Percentiles rank a stretch among this genome's conserved stretches.
Evolutionary conservation across 2,888 invertebrate species (phyloP).

Genomic region (Sialis lutaria): DNA sequence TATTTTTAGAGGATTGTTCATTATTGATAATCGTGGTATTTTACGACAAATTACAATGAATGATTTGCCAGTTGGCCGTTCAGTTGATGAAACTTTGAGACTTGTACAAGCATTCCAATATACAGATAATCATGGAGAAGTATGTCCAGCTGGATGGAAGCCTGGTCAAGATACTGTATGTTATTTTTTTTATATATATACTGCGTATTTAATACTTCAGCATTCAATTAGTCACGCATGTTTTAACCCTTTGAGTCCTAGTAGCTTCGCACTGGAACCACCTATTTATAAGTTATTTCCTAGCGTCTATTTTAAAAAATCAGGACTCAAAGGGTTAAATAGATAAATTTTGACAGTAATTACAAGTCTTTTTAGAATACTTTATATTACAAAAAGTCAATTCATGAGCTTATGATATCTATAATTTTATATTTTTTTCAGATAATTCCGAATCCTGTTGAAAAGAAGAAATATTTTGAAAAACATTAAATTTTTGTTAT

Average conservation of each 20-base stretch:
- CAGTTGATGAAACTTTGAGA: constrained; percentile 85
- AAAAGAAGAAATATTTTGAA: constrained; percentile 66
- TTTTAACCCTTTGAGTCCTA: too few relatives aligned
- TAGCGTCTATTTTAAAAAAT: too few relatives aligned
- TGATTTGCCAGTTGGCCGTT: constrained; percentile 83
- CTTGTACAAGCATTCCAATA: constrained; percentile 92
- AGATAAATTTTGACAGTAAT: background rate
- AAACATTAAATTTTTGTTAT: constrained; percentile 26
- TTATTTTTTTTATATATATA: constrained; percentile 9
- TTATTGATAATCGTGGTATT: constrained; percentile 77
- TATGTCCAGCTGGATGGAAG: constrained; percentile 91
- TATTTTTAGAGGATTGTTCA: constrained; percentile 60
- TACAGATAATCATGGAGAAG: constrained; percentile 82
- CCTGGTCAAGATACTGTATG: constrained; percentile 81
- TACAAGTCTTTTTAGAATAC: background rate
- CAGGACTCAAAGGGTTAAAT: too few relatives aligned
- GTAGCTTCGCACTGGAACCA: too few relatives aligned
- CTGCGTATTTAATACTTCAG: too few relatives aligned
- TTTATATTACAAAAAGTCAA: background rate
- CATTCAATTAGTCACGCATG: too few relatives aligned
- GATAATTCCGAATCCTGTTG: constrained; percentile 68
- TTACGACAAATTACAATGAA: constrained; percentile 93
- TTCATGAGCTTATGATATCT: background rate
- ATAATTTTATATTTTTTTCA: constrained; percentile 27
- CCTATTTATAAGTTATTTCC: too few relatives aligned